A percentile compares a stretch with the other conserved stretches of the same genome.
phyloP scores from a whole-genome alignment of 2,113 vertebrate species.

The Macheiramphus alcinus region DNA sequence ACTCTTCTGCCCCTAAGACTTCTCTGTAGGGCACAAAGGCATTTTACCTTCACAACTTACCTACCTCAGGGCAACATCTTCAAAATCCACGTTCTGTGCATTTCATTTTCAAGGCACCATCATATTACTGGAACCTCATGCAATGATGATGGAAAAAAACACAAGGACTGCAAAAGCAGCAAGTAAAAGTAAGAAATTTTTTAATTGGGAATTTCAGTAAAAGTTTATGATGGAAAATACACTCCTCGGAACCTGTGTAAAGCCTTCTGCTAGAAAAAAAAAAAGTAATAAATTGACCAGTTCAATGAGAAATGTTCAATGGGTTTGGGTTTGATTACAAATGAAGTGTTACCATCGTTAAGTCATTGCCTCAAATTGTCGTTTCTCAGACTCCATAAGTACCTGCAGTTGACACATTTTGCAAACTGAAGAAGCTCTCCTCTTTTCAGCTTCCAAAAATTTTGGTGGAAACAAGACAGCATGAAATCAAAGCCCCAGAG shows the following conservation, averaged over 20 bases:
- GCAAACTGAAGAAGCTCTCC: background rate
- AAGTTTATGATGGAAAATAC: background rate
- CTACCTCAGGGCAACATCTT: background rate
- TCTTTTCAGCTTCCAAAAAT: background rate
- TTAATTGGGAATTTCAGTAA: background rate
- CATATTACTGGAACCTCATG: background rate
- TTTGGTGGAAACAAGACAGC: background rate
- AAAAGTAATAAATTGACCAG: background rate
- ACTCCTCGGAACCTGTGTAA: background rate
- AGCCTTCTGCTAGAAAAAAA: background rate
- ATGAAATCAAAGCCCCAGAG: background rate
- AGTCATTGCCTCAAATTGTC: background rate
- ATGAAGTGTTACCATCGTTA: background rate
- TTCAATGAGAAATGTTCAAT: background rate
- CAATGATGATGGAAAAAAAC: background rate
- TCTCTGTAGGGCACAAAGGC: background rate
- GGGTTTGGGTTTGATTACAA: background rate
- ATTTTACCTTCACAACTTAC: background rate
- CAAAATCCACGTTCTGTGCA: background rate
- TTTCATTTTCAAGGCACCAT: background rate
- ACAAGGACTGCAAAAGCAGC: background rate
- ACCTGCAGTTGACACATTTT: background rate
- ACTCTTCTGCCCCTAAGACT: background rate
- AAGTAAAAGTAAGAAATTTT: background rate
- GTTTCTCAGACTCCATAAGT: background rate